A percentile compares a stretch with the other conserved stretches of the same genome.
These are phyloP conservation scores for Zaprionus lachaisei DNA, from an alignment of 1,140 invertebrate species.

Conservation along the genomic window DNA sequence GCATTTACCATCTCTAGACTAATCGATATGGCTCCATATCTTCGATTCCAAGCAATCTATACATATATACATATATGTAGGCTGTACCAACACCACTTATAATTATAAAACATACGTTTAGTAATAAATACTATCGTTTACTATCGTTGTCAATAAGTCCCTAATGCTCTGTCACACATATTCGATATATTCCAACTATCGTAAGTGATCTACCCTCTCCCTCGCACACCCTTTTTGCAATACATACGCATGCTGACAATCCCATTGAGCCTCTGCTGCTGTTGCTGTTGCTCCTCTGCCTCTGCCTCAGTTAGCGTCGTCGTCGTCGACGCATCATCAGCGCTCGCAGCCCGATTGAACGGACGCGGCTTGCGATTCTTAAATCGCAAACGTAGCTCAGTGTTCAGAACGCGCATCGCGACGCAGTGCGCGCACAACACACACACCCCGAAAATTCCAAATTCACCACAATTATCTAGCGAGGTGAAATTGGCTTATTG, in stretches of 20 bases:
- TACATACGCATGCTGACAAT: conserved; percentile 57
- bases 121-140: too few relatives aligned
- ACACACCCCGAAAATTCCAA: background rate
- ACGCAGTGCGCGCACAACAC: conserved; percentile 6
- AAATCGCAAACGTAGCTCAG: conserved; percentile 76
- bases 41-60: too few relatives aligned
- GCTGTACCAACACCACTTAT: too few relatives aligned
- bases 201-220: background rate
- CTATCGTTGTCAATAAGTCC: too few relatives aligned
- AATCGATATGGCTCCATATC: too few relatives aligned
- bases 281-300: conserved; percentile 8
- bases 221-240: background rate
- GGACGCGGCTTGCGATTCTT: conserved; percentile 79
- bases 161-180: too few relatives aligned
- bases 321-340: conserved; percentile 63
- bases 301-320: conserved; percentile 7
- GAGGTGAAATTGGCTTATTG: too few relatives aligned
- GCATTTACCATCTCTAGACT: too few relatives aligned
- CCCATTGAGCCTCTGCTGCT: conserved; percentile 39
- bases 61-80: too few relatives aligned
- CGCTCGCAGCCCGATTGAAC: conserved; percentile 77
- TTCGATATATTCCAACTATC: too few relatives aligned
- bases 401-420: conserved; percentile 71
- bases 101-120: too few relatives aligned
- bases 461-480: conserved; percentile 9